A percentile compares a stretch with the other conserved stretches of the same genome.
Evolutionary conservation across 2,888 invertebrate genomes (phyloP).

Genomic region (Metellina segmentata): DNA sequence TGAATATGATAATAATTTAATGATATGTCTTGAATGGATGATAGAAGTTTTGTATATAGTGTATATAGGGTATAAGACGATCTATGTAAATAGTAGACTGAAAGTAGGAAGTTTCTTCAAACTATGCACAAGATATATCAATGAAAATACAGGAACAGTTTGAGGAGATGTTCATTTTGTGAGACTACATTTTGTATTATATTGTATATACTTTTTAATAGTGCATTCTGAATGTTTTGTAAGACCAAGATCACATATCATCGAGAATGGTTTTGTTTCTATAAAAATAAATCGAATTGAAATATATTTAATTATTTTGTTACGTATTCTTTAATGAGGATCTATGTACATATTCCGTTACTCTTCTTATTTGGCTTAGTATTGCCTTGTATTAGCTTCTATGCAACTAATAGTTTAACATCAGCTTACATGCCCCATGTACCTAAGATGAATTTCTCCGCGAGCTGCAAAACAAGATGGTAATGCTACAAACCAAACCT

Average conservation of each 20-base stretch:
- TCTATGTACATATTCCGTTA: neutral
- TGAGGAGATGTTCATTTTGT: conserved; percentile 10
- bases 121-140: conserved; percentile 14
- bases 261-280: conserved; percentile 26
- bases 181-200: conserved; percentile 31
- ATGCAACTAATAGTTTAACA: neutral
- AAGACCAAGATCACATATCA: conserved; percentile 73
- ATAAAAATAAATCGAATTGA: conserved; percentile 19
- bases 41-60: conserved; percentile 27
- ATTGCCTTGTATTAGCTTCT: neutral
- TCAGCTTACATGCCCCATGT: too few species aligned
- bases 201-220: conserved; percentile 30
- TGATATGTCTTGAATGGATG: neutral
- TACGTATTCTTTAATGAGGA: too few species aligned
- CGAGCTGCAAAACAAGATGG: too few species aligned
- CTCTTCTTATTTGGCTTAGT: neutral
- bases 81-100: neutral
- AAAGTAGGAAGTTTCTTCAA: conserved; percentile 6
- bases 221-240: conserved; percentile 17
- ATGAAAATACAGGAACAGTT: neutral
- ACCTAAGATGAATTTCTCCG: too few species aligned
- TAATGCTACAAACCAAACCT: too few species aligned
- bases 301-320: too few species aligned
- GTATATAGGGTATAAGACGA: neutral
- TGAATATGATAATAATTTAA: neutral